Evolutionary conservation across 23 tunicate species (phyloP).

Genomic region (Halocynthia aurantium): DNA sequence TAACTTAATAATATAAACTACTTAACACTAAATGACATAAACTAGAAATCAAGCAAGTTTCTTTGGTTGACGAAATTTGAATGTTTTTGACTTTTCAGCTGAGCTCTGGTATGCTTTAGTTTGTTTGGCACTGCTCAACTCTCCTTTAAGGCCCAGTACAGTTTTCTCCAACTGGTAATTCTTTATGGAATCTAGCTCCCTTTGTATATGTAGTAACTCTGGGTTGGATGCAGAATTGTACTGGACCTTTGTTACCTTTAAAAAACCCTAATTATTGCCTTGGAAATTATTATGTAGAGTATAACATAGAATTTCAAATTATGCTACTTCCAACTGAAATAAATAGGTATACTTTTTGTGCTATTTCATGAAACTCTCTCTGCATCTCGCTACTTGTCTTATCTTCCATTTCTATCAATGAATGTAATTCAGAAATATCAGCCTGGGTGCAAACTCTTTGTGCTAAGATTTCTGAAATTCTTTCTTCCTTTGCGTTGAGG

Average conservation of each 20-base stretch:
- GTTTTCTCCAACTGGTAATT: constrained; percentile 13
- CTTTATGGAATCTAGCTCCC: constrained; percentile 10
- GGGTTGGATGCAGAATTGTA: constrained; percentile 3
- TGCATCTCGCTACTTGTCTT: background rate
- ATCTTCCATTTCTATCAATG: constrained; percentile 13
- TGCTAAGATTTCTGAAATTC: constrained; percentile 3
- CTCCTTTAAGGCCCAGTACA: background rate
- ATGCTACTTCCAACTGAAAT: background rate
- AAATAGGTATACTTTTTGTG: background rate
- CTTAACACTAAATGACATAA: background rate
- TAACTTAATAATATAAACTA: background rate
- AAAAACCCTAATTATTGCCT: background rate
- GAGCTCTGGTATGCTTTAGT: background rate
- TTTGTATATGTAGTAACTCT: constrained; percentile 21
- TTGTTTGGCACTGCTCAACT: background rate
- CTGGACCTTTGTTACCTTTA: background rate
- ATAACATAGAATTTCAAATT: background rate
- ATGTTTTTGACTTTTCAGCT: too few species aligned
- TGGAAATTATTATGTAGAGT: background rate
- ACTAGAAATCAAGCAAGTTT: background rate
- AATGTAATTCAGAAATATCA: constrained; percentile 16
- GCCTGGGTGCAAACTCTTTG: constrained; percentile 17
- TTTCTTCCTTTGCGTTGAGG: constrained; percentile 7
- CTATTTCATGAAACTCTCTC: background rate
- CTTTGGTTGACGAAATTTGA: background rate